Evolutionary conservation across 2,888 invertebrate genomes (phyloP).

Genomic region (Macrophya annulata): DNA sequence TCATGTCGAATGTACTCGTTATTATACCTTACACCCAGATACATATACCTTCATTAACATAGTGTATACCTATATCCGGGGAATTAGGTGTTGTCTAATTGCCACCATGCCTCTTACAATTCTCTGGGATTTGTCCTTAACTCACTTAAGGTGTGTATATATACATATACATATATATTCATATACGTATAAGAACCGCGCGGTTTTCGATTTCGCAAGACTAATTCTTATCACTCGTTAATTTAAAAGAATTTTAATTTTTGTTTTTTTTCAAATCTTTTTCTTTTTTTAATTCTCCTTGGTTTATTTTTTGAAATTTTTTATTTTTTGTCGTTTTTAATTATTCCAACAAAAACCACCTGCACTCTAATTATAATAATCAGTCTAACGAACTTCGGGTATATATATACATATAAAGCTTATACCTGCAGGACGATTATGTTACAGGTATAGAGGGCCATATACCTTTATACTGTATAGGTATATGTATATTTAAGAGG

Average conservation of each 20-base stretch:
- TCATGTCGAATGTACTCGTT: constrained; percentile 20
- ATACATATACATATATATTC: background rate
- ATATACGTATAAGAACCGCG: background rate
- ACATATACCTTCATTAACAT: background rate
- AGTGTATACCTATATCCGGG: background rate
- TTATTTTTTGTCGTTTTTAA: background rate
- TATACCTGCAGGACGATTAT: background rate
- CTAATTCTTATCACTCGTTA: background rate
- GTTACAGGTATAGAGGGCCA: background rate
- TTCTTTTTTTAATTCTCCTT: too few relatives aligned
- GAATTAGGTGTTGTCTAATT: constrained; percentile 21
- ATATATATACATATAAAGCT: too few relatives aligned
- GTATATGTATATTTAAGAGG: constrained; percentile 27
- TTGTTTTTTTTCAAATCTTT: background rate
- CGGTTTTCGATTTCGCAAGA: background rate
- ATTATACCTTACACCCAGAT: background rate
- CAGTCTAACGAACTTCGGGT: background rate
- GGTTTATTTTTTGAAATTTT: background rate
- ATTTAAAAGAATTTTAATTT: background rate
- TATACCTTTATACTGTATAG: background rate
- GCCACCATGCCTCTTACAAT: background rate
- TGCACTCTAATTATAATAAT: background rate
- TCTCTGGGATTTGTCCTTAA: background rate
- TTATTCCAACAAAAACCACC: background rate
- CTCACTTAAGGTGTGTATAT: background rate